Evolutionary conservation across 2,113 vertebrate genomes (phyloP).

Genomic region (Anoplopoma fimbria): DNA sequence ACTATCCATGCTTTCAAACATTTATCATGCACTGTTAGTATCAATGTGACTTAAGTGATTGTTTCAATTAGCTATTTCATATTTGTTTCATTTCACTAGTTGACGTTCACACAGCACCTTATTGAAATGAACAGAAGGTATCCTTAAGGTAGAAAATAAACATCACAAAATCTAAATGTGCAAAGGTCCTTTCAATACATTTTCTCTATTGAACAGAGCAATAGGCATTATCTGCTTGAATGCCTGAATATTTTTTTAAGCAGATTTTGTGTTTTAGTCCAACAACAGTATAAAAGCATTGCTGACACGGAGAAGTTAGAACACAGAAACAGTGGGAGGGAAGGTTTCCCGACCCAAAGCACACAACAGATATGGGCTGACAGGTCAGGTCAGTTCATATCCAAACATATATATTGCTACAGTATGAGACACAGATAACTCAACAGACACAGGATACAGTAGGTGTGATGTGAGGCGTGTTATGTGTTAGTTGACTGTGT

Average conservation of each 20-base stretch:
- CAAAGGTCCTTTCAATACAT: slow-evolving; percentile 6
- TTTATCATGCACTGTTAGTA: background rate
- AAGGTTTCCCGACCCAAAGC: slow-evolving; percentile 29
- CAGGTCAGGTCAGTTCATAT: slow-evolving; percentile 66
- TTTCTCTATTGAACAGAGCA: background rate
- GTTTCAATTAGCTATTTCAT: background rate
- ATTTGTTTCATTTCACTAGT: background rate
- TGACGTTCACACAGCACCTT: slow-evolving; percentile 3
- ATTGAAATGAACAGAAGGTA: slow-evolving; percentile 5
- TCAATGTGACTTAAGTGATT: background rate
- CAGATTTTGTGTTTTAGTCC: slow-evolving; percentile 61
- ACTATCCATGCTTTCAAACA: background rate
- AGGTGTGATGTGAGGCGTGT: slow-evolving; percentile 47
- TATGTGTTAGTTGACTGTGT: slow-evolving; percentile 48
- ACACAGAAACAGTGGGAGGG: slow-evolving; percentile 61
- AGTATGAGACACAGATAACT: slow-evolving; percentile 68
- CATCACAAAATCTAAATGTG: background rate
- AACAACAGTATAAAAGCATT: slow-evolving; percentile 52
- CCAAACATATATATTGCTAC: slow-evolving; percentile 54
- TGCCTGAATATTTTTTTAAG: background rate
- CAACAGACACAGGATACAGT: slow-evolving; percentile 60
- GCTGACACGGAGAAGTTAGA: slow-evolving; percentile 48
- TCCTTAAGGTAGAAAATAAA: background rate
- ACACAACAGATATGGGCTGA: slow-evolving; percentile 67
- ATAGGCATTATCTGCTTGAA: slow-evolving; percentile 7